Evolutionary conservation across 2,888 invertebrate species (phyloP), one percentile per base, ranked within the genome.

Genomic region (Noctuana brunneofusca): DNA sequence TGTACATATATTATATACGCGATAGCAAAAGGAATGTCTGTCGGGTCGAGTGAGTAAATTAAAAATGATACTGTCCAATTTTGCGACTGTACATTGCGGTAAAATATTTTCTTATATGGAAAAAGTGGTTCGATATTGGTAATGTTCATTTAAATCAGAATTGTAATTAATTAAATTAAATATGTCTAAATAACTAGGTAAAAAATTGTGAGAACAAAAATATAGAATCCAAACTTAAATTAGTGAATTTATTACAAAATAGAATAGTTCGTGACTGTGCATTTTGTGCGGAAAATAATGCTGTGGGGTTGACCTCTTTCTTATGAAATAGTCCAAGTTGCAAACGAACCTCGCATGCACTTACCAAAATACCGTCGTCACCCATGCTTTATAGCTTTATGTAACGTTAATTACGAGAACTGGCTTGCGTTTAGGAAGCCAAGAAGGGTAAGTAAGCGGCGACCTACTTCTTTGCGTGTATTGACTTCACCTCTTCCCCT

Each of bases 321-420:
- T 22, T 54, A 43, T 30, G 18, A 62, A 49, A 56, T 24, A 49
- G 24, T 41, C 12, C 20, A 32, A 43, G 56, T 50, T 50, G 38
- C 38, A 63, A 55, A 50, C 50, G 22, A 63, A 63, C 63, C n/a
- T 63, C 18, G 56, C 56, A 56, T 63, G 56, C 63, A 63, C 52
- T 62, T 52, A 63, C 56, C 63, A 52, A 63, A 63, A 57, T 57
- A 57, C 56, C 41, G 63, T 63, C 63, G 56, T 56, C 62, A 56
- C 62, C 52, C 63, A 46, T 63, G 22, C 43, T 63, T 63, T 63
- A 63, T 63, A 50, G 63, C 32, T 57, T 43, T 57, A 52, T 57
- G 63, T 57, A 63, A 56, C 63, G 63, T 63, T 63, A 63, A 63
- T 63, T 63, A 63, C 56, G 63, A 63, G 56, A 56, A 18, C 56